Evolutionary conservation across 2,113 vertebrate genomes (phyloP).

Genomic region (Suricata suricatta): DNA sequence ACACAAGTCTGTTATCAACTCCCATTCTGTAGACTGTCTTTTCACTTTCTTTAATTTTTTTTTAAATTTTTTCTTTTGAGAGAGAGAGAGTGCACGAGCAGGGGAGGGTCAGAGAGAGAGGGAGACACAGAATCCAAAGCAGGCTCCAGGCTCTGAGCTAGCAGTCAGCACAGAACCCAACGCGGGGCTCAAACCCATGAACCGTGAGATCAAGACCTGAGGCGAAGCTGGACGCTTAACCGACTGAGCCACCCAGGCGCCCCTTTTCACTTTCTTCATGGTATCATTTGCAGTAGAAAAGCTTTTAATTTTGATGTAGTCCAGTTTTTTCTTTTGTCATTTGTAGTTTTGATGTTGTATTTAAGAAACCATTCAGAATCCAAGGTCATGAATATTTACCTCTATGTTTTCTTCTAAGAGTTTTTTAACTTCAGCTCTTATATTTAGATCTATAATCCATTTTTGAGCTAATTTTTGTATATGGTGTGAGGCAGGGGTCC

Average conservation of each 20-base stretch:
- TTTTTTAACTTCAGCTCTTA: not conserved
- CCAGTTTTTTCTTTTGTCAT: not conserved
- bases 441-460: not conserved
- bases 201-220: no score
- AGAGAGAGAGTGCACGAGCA: no score
- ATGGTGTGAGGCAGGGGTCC: not conserved
- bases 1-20: not conserved
- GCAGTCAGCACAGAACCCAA: no score
- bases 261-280: not conserved
- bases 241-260: no score
- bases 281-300: not conserved
- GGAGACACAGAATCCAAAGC: no score
- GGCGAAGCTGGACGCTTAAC: no score
- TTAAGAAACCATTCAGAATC: not conserved
- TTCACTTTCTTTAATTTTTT: not conserved
- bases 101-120: no score
- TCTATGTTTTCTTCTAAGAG: not conserved
- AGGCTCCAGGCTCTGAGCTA: no score
- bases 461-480: not conserved
- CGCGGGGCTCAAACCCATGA: no score
- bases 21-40: not conserved
- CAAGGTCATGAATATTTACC: constrained; percentile 21
- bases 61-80: no score
- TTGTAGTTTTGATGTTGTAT: not conserved
- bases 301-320: not conserved